A percentile compares a stretch with the other conserved stretches of the same genome.
phyloP scores from a whole-genome alignment of 2,888 invertebrate species.

The Harmothoe impar region DNA sequence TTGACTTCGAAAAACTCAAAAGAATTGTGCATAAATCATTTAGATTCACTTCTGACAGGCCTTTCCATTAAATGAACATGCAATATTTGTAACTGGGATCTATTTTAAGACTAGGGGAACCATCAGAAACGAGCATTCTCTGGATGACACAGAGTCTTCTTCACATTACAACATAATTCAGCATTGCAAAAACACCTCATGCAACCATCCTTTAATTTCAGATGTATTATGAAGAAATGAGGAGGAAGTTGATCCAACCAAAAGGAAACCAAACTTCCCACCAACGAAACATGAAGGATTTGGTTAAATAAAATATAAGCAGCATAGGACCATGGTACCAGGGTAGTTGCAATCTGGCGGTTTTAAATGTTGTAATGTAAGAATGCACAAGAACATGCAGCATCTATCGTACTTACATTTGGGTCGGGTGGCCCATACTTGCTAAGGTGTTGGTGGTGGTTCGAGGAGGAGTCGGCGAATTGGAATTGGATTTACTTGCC shows the following conservation, averaged over 20 bases:
- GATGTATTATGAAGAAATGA: background rate
- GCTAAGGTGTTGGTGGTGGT: slow-evolving; percentile 30
- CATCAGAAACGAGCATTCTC: background rate
- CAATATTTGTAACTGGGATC: background rate
- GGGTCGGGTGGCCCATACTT: slow-evolving; percentile 79
- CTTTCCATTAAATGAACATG: slow-evolving; percentile 9
- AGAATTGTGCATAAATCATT: background rate
- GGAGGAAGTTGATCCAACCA: no score
- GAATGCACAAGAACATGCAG: background rate
- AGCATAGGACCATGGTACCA: background rate
- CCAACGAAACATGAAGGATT: no score
- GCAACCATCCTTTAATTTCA: background rate
- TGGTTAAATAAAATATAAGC: no score
- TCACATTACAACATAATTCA: background rate
- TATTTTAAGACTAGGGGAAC: background rate
- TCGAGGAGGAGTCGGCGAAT: slow-evolving; percentile 25
- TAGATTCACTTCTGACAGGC: slow-evolving; percentile 46
- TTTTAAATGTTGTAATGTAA: background rate
- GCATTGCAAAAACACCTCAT: background rate
- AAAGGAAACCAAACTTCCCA: no score
- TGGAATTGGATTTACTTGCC: background rate
- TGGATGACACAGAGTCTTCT: background rate
- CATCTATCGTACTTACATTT: slow-evolving; percentile 77
- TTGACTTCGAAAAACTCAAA: no score
- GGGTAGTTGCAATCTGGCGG: background rate